Percentiles rank a stretch among this genome's conserved stretches.
Evolutionary conservation across 2,797 vertebrate species (phyloP).

Genomic region (Alfaro cultratus): DNA sequence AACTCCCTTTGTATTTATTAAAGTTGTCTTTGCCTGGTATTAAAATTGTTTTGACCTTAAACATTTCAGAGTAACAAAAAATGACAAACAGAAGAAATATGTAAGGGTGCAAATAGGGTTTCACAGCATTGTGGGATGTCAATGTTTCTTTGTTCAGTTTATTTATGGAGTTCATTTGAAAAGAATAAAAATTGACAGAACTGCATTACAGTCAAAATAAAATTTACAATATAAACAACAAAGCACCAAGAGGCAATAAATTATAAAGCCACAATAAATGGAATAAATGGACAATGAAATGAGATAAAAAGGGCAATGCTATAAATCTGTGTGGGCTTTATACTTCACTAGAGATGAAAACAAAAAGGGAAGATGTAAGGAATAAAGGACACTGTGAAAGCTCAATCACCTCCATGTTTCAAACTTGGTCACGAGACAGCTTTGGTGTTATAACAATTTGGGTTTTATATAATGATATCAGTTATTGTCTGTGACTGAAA

Average conservation of each 20-base stretch:
- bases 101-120: background rate
- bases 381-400: background rate
- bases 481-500: constrained; percentile 12
- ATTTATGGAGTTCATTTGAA: constrained; percentile 2
- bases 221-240: constrained; percentile 6
- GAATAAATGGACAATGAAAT: constrained; percentile 5
- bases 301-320: background rate
- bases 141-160: constrained; percentile 41
- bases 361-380: background rate
- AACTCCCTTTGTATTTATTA: background rate
- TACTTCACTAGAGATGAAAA: background rate
- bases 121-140: constrained; percentile 32
- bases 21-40: background rate
- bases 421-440: too few species aligned
- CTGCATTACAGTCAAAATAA: background rate
- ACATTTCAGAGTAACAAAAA: background rate
- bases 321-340: constrained; percentile 2
- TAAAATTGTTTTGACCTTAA: background rate
- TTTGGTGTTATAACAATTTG: background rate
- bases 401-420: constrained; percentile 1
- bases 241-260: background rate
- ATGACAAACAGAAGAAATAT: background rate
- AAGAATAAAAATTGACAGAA: constrained; percentile 1
- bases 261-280: constrained; percentile 1
- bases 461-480: constrained; percentile 25